phyloP scores from a whole-genome alignment of 1,140 invertebrate genomes.

The Bradysia coprophila region DNA sequence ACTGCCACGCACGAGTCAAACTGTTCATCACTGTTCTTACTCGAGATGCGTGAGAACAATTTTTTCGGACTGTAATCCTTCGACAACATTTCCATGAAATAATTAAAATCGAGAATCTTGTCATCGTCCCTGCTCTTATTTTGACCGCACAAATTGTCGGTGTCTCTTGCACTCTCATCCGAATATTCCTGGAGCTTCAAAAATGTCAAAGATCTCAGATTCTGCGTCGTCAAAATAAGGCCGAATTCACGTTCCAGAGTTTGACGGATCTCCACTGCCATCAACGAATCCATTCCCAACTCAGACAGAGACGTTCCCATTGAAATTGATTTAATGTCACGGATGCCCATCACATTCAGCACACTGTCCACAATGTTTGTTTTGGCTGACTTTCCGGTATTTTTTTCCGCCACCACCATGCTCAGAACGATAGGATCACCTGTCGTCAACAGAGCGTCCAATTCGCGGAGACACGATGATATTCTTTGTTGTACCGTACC shows the following conservation, averaged over 20 bases:
- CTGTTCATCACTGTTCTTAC: no score
- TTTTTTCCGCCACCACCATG: constrained; percentile 60
- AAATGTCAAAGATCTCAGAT: constrained; percentile 45
- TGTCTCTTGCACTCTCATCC: no score
- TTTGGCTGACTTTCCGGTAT: constrained; percentile 31
- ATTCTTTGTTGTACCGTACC: constrained; percentile 75
- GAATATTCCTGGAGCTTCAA: constrained; percentile 31
- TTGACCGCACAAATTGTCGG: no score
- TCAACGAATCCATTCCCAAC: constrained; percentile 80
- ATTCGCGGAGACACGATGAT: constrained; percentile 46
- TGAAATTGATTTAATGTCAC: constrained; percentile 37
- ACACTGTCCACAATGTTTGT: constrained; percentile 44
- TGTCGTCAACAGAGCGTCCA: constrained; percentile 49
- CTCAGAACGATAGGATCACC: constrained; percentile 41
- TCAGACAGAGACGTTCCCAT: constrained; percentile 59
- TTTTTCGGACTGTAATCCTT: no score
- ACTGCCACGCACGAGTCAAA: no score
- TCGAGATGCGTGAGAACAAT: no score
- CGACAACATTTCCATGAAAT: no score
- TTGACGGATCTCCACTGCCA: constrained; percentile 79
- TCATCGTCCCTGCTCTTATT: no score
- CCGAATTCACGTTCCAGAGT: constrained; percentile 68
- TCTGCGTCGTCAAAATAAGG: constrained; percentile 53
- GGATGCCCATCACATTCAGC: constrained; percentile 37
- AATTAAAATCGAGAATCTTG: no score